Evolutionary conservation across 2,797 vertebrate species (phyloP).

Genomic region (Coilia nasus): DNA sequence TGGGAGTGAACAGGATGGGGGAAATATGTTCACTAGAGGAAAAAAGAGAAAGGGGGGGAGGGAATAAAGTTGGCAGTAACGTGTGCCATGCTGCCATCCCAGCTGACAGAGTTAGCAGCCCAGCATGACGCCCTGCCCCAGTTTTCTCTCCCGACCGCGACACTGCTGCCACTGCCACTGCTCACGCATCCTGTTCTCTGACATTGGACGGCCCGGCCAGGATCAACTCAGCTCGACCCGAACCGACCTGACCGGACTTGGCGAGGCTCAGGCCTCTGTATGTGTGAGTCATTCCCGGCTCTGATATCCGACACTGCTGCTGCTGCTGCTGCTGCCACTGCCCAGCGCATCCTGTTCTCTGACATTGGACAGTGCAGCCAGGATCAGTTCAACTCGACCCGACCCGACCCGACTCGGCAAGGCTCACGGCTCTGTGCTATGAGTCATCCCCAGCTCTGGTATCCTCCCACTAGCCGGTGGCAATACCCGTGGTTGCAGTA

Average conservation of each 20-base stretch:
- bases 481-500: no score
- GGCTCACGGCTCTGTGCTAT: no score
- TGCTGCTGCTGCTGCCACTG: background rate
- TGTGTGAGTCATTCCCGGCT: no score
- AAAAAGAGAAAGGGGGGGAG: background rate
- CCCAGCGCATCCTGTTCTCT: background rate
- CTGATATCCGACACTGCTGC: no score
- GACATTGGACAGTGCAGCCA: background rate
- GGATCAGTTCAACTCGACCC: background rate
- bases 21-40: slow-evolving; percentile 3
- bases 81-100: slow-evolving; percentile 26
- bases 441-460: background rate
- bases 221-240: no score
- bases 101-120: slow-evolving; percentile 23
- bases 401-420: background rate
- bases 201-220: no score
- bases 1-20: background rate
- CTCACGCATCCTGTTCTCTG: background rate
- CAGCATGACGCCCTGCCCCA: slow-evolving; percentile 20
- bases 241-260: no score
- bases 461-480: no score
- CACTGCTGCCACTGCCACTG: background rate
- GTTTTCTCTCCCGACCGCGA: background rate
- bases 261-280: no score
- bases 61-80: slow-evolving; percentile 11